Conservation (phyloP, 1,140 invertebrate species). For the Steinernema feltiae region DNA sequence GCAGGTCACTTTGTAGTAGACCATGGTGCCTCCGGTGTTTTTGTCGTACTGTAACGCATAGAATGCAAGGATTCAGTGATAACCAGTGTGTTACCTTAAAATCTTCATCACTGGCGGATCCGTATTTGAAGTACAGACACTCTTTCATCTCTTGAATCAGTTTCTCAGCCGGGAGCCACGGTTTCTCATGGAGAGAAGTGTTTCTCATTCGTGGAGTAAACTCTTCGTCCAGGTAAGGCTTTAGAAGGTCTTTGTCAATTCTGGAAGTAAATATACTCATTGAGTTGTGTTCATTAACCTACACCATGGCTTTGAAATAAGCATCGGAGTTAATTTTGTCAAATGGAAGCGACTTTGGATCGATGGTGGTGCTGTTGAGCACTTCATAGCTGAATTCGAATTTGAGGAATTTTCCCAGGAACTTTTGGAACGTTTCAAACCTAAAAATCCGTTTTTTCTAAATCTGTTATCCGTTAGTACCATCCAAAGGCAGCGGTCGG, state of each 20-base stretch:
- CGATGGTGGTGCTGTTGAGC: slow-evolving; percentile 19
- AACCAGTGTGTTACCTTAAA: neutral
- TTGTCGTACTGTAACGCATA: slow-evolving; percentile 12
- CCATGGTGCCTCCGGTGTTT: neutral
- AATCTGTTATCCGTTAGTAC: neutral
- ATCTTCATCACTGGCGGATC: neutral
- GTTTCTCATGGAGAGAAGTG: neutral
- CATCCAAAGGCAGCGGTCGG: neutral
- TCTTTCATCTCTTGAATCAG: slow-evolving; percentile 3
- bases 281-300: neutral
- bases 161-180: slow-evolving; percentile 2
- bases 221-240: neutral
- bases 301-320: slow-evolving; percentile 26
- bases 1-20: neutral
- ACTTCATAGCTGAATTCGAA: slow-evolving; percentile 26
- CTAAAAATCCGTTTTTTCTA: slow-evolving; percentile 1
- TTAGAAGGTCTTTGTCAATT: slow-evolving; percentile 11
- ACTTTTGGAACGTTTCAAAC: slow-evolving; percentile 17
- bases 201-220: neutral
- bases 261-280: slow-evolving; percentile 1
- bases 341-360: slow-evolving; percentile 17
- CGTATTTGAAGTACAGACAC: slow-evolving; percentile 8
- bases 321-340: slow-evolving; percentile 20
- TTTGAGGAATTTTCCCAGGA: slow-evolving; percentile 21
- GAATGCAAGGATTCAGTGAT: neutral